Percentiles rank a stretch among this genome's conserved stretches.
These are phyloP conservation scores for Carcinoscorpius rotundicauda DNA, from an alignment of 1,140 invertebrate genomes.

Conservation along the genomic window DNA sequence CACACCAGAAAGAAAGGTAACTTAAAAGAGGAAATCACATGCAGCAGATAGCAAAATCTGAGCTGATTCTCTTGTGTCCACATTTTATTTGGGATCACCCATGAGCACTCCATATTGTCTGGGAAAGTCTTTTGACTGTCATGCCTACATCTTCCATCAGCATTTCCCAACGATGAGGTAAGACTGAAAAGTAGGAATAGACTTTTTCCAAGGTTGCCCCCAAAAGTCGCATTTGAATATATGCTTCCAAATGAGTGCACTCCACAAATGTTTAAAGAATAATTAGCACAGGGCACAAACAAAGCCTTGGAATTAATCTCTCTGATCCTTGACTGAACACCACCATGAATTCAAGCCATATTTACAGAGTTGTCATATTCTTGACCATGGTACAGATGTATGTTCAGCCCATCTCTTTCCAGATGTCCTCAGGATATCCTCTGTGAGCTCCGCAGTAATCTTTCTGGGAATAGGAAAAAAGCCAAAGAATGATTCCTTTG, in stretches of 20 bases:
- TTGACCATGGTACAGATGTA: conserved; percentile 19
- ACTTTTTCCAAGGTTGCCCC: conserved; percentile 1
- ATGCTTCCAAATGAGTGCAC: conserved; percentile 5
- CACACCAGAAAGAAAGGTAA: not conserved
- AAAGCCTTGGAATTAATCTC: not conserved
- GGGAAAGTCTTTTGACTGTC: conserved; percentile 3
- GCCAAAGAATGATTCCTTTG: conserved; percentile 6
- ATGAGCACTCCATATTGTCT: conserved; percentile 6
- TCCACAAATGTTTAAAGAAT: not conserved
- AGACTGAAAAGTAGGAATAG: conserved; percentile 4
- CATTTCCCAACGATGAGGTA: conserved; percentile 2
- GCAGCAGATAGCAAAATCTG: not conserved
- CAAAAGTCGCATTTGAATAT: conserved; percentile 5
- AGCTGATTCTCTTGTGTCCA: conserved; percentile 6
- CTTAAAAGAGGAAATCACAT: conserved; percentile 8
- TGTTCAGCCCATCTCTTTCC: conserved; percentile 11
- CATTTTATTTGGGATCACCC: not conserved
- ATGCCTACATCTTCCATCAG: conserved; percentile 1
- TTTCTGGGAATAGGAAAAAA: not conserved
- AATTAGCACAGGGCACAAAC: not conserved
- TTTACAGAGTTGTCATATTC: conserved; percentile 22
- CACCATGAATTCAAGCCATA: conserved; percentile 13
- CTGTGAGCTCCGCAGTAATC: conserved; percentile 10
- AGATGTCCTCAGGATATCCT: conserved; percentile 4
- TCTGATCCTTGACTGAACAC: conserved; percentile 2